Conservation (phyloP, 1,140 invertebrate species). For the Tetramorium parvispinum region DNA sequence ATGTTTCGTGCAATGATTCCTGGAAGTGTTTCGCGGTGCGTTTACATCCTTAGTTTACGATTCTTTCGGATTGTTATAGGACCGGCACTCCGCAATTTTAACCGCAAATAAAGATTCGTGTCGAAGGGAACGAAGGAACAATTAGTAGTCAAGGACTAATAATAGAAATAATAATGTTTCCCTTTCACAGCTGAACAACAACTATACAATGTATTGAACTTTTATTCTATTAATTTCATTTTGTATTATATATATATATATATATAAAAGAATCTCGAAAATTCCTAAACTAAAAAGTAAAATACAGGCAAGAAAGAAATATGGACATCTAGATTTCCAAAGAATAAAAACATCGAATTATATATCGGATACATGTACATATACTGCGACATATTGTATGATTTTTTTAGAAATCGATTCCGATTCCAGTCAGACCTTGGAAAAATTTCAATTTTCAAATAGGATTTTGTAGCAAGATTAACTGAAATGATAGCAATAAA, state of each 20-base stretch:
- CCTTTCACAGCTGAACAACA: background rate
- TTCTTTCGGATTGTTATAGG: slow-evolving; percentile 69
- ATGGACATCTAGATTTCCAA: background rate
- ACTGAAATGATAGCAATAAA: background rate
- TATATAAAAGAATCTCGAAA: background rate
- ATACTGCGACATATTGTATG: background rate
- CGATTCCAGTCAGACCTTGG: background rate
- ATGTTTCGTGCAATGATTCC: slow-evolving; percentile 69
- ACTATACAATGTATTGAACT: background rate
- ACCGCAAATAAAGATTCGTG: slow-evolving; percentile 27
- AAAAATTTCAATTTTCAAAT: background rate
- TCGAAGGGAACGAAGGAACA: slow-evolving; percentile 14
- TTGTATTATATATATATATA: background rate
- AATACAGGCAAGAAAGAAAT: background rate
- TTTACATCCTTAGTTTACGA: slow-evolving; percentile 69
- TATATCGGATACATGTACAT: background rate
- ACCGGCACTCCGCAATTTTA: slow-evolving; percentile 46
- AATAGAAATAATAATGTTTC: slow-evolving; percentile 13
- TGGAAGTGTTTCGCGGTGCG: slow-evolving; percentile 67
- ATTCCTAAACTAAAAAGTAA: background rate
- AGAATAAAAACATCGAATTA: background rate
- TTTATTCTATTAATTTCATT: background rate
- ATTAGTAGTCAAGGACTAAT: background rate
- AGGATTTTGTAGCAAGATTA: background rate
- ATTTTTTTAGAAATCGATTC: background rate